These are phyloP conservation scores for Motacilla tschutschensis DNA, from an alignment of 2,113 vertebrate species.

Conservation along the genomic window DNA sequence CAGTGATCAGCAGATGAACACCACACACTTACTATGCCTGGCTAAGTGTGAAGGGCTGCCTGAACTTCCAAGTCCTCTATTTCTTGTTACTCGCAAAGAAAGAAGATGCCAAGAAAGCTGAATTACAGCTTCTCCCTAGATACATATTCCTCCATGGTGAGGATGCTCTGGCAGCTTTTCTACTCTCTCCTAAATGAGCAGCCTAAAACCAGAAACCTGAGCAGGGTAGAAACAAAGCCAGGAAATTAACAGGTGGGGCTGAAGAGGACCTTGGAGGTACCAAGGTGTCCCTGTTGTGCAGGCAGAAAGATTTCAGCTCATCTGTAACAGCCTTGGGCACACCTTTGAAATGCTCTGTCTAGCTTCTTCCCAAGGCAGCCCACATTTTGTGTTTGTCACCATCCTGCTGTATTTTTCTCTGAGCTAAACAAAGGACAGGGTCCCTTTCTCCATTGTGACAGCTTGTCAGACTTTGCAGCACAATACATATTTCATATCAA, in stretches of 20 bases:
- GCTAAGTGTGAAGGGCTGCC: background rate
- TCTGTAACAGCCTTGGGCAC: background rate
- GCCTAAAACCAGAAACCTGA: background rate
- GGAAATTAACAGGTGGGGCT: background rate
- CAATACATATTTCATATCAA: conserved; percentile 15
- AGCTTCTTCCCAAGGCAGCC: background rate
- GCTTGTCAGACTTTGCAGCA: conserved; percentile 16
- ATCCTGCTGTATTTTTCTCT: background rate
- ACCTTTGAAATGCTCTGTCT: background rate
- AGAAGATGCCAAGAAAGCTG: background rate
- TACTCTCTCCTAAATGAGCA: background rate
- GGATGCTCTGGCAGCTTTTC: background rate
- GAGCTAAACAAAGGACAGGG: background rate
- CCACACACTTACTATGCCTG: background rate
- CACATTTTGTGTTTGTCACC: background rate
- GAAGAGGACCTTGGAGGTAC: background rate
- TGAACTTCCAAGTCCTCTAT: background rate
- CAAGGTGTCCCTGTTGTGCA: background rate
- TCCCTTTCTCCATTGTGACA: background rate
- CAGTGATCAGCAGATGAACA: background rate
- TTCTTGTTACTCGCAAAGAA: background rate
- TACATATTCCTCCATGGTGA: background rate
- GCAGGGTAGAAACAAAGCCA: background rate
- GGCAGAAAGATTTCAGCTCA: background rate
- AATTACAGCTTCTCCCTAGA: background rate